Evolutionary conservation across 2,888 invertebrate genomes (phyloP).

Genomic region (Lacanobia oleracea): DNA sequence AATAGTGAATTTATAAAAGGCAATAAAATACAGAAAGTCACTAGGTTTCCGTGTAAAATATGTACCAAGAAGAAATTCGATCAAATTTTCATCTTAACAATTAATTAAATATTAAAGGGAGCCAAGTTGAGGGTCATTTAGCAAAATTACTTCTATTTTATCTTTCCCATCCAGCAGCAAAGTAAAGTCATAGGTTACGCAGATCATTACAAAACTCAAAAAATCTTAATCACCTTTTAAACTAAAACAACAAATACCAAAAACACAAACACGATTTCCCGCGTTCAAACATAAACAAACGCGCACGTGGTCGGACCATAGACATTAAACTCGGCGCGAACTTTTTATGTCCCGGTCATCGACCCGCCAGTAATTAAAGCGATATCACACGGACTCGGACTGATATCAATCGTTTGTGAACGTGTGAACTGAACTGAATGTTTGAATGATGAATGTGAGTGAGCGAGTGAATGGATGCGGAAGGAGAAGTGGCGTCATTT

Average conservation of each 20-base stretch:
- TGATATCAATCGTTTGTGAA: conserved; percentile 60
- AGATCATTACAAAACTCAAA: background rate
- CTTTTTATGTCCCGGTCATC: conserved; percentile 60
- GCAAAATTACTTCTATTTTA: no score
- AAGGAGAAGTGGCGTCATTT: conserved; percentile 41
- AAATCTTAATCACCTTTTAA: background rate
- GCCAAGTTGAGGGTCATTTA: no score
- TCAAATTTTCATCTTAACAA: no score
- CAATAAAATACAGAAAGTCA: no score
- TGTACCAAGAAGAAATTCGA: no score
- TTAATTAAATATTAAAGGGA: no score
- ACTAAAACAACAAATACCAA: conserved; percentile 23
- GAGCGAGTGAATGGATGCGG: conserved; percentile 48
- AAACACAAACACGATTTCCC: conserved; percentile 55
- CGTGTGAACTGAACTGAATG: conserved; percentile 58
- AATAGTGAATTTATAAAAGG: no score
- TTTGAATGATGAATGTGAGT: conserved; percentile 54
- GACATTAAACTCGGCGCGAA: conserved; percentile 57
- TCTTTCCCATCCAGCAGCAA: no score
- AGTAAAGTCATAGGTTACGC: background rate
- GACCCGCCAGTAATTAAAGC: conserved; percentile 56
- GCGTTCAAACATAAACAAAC: conserved; percentile 67
- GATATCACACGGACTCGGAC: conserved; percentile 49
- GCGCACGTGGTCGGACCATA: conserved; percentile 63
- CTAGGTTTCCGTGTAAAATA: no score